Evolutionary conservation across 2,797 vertebrate species (phyloP).

Genomic region (Philypnodon macrostomus): DNA sequence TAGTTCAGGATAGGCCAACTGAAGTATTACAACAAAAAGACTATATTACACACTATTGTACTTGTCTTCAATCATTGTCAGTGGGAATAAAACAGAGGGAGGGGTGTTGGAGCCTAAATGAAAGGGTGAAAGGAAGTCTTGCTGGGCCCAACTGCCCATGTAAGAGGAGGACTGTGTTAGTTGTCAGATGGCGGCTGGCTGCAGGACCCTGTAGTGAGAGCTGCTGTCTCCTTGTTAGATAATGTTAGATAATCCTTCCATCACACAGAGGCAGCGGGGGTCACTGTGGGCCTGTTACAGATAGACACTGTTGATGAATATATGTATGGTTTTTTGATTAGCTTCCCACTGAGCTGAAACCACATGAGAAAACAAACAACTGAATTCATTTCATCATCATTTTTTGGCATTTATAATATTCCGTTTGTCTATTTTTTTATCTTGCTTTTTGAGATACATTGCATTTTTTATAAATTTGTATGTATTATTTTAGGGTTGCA

Average conservation of each 20-base stretch:
- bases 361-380: conserved; percentile 5
- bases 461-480: no score
- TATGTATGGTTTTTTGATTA: conserved; percentile 79
- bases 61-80: conserved; percentile 5
- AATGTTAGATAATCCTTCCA: conserved; percentile 64
- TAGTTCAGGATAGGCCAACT: neutral
- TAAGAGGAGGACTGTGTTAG: conserved; percentile 75
- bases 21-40: conserved; percentile 2
- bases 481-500: no score
- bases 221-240: conserved; percentile 49
- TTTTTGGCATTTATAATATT: no score
- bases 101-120: neutral
- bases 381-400: no score
- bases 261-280: conserved; percentile 46
- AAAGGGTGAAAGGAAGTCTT: conserved; percentile 75
- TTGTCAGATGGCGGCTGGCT: conserved; percentile 43
- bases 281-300: conserved; percentile 47
- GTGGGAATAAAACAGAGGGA: neutral
- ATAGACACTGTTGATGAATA: conserved; percentile 44
- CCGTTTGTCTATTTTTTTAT: no score
- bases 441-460: no score
- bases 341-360: conserved; percentile 47
- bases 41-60: neutral
- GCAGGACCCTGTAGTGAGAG: conserved; percentile 42
- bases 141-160: conserved; percentile 87